Conservation (phyloP, 2,888 invertebrate genomes). For the Thera britannica region DNA sequence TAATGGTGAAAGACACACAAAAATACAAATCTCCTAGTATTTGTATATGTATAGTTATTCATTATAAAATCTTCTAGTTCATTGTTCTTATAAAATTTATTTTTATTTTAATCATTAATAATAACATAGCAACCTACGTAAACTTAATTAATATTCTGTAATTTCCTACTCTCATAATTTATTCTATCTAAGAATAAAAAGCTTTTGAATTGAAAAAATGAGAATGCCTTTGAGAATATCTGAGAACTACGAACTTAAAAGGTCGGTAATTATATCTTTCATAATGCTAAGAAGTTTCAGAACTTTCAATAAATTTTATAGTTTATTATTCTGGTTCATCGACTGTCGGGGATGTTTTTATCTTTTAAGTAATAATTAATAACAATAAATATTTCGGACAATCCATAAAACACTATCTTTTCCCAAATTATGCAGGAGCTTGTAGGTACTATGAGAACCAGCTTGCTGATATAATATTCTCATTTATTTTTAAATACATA, state of each 20-base stretch:
- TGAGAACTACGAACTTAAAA: background rate
- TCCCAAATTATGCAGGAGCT: too few relatives aligned
- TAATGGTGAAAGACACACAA: too few relatives aligned
- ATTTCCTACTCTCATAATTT: background rate
- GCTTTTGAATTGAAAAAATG: background rate
- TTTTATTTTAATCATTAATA: background rate
- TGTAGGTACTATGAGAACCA: too few relatives aligned
- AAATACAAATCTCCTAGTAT: too few relatives aligned
- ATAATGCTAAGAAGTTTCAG: background rate
- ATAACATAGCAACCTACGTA: background rate
- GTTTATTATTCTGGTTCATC: constrained; percentile 3
- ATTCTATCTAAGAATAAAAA: constrained; percentile 1
- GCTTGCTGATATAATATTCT: too few relatives aligned
- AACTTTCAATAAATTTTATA: background rate
- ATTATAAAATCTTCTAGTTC: too few relatives aligned
- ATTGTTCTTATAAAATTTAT: too few relatives aligned
- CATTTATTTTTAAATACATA: too few relatives aligned
- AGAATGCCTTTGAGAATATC: background rate
- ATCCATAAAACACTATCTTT: too few relatives aligned
- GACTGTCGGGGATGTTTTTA: background rate
- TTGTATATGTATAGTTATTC: too few relatives aligned
- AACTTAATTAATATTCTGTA: background rate
- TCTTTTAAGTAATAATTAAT: background rate
- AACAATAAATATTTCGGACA: too few relatives aligned
- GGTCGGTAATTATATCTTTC: background rate